A percentile compares a stretch with the other conserved stretches of the same genome.
Conservation (phyloP, 1,140 invertebrate genomes). For the Anadara kagoshimensis region DNA sequence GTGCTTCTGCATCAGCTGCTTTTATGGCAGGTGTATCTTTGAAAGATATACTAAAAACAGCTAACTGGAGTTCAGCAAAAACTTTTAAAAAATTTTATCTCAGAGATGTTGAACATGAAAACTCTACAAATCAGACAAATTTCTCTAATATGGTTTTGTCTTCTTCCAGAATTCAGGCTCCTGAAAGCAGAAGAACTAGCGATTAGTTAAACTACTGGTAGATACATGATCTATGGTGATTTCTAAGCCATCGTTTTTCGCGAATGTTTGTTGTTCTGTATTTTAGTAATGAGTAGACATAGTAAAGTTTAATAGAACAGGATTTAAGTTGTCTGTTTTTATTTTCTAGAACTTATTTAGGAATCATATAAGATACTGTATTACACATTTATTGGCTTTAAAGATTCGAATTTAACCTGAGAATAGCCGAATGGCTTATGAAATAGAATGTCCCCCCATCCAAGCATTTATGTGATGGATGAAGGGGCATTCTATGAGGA, state of each 20-base stretch:
- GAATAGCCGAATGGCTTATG: constrained; percentile 2
- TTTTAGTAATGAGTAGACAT: background rate
- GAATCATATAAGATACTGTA: background rate
- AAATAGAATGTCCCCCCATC: constrained; percentile 9
- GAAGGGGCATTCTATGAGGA: too few relatives aligned
- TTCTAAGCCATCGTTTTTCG: background rate
- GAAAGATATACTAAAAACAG: constrained; percentile 29
- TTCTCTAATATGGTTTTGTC: background rate
- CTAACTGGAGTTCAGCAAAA: constrained; percentile 26
- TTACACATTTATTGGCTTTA: background rate
- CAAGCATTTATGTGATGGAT: too few relatives aligned
- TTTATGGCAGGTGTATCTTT: constrained; percentile 19
- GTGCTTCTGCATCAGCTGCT: constrained; percentile 23
- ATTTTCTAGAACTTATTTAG: background rate
- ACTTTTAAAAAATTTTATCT: constrained; percentile 30
- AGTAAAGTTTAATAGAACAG: background rate
- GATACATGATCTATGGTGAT: background rate
- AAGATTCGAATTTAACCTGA: constrained; percentile 6
- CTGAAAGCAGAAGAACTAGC: background rate
- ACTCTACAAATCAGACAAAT: background rate
- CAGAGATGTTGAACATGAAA: background rate
- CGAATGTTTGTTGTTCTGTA: background rate
- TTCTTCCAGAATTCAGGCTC: background rate
- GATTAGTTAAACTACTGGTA: background rate
- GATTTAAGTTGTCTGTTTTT: background rate